Evolutionary conservation across 23 tunicate species (phyloP).

Genomic region (Ciona savignyi): DNA sequence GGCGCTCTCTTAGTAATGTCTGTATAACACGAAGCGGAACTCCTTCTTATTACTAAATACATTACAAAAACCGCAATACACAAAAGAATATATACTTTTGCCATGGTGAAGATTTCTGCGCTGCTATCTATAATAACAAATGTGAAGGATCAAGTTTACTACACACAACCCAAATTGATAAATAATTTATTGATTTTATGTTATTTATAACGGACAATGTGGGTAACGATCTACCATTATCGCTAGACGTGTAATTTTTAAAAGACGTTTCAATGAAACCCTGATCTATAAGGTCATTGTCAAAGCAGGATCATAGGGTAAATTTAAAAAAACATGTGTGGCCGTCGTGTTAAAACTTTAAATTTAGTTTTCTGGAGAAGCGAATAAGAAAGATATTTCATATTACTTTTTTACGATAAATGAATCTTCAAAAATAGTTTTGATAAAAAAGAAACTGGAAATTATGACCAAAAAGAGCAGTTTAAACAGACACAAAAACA

Average conservation of each 20-base stretch:
- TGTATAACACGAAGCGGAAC: not conserved
- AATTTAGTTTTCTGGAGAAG: no score
- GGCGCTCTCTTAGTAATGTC: not conserved
- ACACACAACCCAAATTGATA: not conserved
- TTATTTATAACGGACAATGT: not conserved
- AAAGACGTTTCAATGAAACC: not conserved
- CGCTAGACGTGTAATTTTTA: not conserved
- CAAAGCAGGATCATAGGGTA: no score
- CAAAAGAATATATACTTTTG: not conserved
- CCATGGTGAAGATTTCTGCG: no score
- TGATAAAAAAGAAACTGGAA: no score
- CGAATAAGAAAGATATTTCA: no score
- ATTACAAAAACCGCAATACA: not conserved
- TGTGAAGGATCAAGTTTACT: not conserved
- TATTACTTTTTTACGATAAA: no score
- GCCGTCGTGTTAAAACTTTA: no score
- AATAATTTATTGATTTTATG: not conserved
- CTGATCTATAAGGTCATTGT: not conserved
- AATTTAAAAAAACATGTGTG: no score
- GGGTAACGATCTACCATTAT: not conserved
- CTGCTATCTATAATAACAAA: no score
- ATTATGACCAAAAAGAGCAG: no score
- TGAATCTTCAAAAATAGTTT: no score
- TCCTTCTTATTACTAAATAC: not conserved
- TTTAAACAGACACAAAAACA: no score